phyloP scores from a whole-genome alignment of 2,888 invertebrate genomes.

The Scaptomyza caliginosa region DNA sequence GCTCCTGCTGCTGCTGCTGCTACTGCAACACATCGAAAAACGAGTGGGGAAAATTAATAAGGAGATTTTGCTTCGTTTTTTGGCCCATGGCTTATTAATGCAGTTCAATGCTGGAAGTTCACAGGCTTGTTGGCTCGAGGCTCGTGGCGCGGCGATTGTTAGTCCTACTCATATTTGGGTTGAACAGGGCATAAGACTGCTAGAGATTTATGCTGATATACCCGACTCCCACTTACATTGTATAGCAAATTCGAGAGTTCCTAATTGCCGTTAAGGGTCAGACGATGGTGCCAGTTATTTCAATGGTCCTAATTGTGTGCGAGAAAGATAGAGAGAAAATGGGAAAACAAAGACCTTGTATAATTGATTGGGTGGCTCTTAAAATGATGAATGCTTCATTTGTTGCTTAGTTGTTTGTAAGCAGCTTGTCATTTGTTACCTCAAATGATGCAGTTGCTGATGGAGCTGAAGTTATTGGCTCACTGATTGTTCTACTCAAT shows the following conservation, averaged over 20 bases:
- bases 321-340: background rate
- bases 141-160: slow-evolving; percentile 16
- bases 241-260: slow-evolving; percentile 49
- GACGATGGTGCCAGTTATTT: slow-evolving; percentile 35
- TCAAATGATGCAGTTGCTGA: slow-evolving; percentile 45
- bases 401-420: slow-evolving; percentile 61
- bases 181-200: slow-evolving; percentile 52
- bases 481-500: slow-evolving; percentile 19
- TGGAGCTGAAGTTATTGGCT: slow-evolving; percentile 48
- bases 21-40: slow-evolving; percentile 34
- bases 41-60: slow-evolving; percentile 34
- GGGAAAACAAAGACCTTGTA: slow-evolving; percentile 25
- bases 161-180: slow-evolving; percentile 40
- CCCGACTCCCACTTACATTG: slow-evolving; percentile 29
- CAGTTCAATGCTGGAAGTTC: slow-evolving; percentile 29
- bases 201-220: slow-evolving; percentile 58
- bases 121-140: background rate
- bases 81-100: slow-evolving; percentile 58
- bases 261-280: slow-evolving; percentile 58
- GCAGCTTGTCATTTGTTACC: slow-evolving; percentile 56
- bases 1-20: slow-evolving; percentile 10
- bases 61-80: slow-evolving; percentile 37
- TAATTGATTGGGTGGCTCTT: slow-evolving; percentile 61
- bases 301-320: slow-evolving; percentile 42
- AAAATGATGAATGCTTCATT: slow-evolving; percentile 71